Base-by-base conservation (phyloP, 2,797 vertebrate genomes). In the Anguilla obscura region DNA sequence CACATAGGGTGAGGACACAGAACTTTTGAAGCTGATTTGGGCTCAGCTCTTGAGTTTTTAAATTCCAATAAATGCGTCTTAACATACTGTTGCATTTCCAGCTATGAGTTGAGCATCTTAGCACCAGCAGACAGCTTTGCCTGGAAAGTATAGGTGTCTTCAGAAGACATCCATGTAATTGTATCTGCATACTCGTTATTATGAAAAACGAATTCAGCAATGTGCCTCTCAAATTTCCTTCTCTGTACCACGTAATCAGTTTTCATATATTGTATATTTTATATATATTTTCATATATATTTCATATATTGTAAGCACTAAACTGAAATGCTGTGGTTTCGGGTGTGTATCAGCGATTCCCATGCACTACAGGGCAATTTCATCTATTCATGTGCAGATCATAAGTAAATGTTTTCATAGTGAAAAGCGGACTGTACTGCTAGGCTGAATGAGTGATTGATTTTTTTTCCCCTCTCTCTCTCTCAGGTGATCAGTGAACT, bases 401-500 rank as follows among this genome's bases (percentile, higher is more conserved):
- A 9, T 48, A n/a, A 48, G 18, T 45, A 21, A 80, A 21, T 80
- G 40, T 21, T 80, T 24, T 82, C 40, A 50, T 48, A 24, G 21
- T 48, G 45, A 48, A 24, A 10, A 50, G 2, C 0, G 7, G n/a
- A 7, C 3, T 60, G 48, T 12, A 45, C 58, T 84, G 40, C 85
- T 66, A 40, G 36, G 63, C n/a, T 24, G 63, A 14, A 87, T 74
- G 8, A n/a, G 5, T 50, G n/a, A 1, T 50, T 16, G 1, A 48
- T 7, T 82, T 85, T 45, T 36, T 0, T 10, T 85, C 85, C 0
- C 56, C 27, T 83, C 45, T 85, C 40, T 85, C 36, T 69, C 27
- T 54, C 7, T 74, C 88, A 99, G 99, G 98, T 99, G 56, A 96
- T 99, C 91, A 92, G 95, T 82, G 98, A 99, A 91, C 96, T 99